Conservation (phyloP, 2,888 invertebrate genomes). For the Troides helena region DNA sequence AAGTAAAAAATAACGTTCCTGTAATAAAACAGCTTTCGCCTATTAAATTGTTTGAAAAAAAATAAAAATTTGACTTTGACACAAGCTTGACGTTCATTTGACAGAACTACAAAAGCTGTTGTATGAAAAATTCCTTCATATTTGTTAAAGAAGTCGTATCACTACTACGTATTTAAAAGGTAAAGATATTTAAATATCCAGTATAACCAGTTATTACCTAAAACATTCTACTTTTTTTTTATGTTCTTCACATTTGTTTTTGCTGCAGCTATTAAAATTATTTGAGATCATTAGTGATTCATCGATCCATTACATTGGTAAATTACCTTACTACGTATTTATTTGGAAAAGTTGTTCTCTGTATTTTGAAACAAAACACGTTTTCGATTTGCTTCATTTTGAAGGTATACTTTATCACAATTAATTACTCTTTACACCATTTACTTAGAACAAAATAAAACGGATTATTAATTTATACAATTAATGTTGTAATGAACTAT, state of each 20-base stretch:
- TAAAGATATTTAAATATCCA: conserved; percentile 45
- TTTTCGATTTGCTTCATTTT: conserved; percentile 4
- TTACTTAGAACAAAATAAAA: not conserved
- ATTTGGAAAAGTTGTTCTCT: conserved; percentile 4
- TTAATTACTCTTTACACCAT: not conserved
- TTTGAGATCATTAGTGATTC: conserved; percentile 35
- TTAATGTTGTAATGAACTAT: not conserved
- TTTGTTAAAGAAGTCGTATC: conserved; percentile 6
- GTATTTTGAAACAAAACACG: conserved; percentile 1
- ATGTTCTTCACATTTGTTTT: not conserved
- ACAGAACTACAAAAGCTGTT: conserved; percentile 23
- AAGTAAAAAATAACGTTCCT: no score
- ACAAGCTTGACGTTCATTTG: conserved; percentile 12
- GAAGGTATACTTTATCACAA: conserved; percentile 7
- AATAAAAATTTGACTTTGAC: conserved; percentile 14
- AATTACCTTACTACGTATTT: conserved; percentile 27
- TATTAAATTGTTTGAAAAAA: conserved; percentile 1
- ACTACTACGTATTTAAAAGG: conserved; percentile 35
- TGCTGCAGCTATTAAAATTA: conserved; percentile 22
- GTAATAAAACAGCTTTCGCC: no score
- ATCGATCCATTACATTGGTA: conserved; percentile 29
- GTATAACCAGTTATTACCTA: conserved; percentile 36
- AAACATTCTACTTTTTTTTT: not conserved
- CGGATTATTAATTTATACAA: not conserved
- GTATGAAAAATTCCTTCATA: conserved; percentile 1